Evolutionary conservation across 2,888 invertebrate genomes (phyloP).

Genomic region (Apamea anceps): DNA sequence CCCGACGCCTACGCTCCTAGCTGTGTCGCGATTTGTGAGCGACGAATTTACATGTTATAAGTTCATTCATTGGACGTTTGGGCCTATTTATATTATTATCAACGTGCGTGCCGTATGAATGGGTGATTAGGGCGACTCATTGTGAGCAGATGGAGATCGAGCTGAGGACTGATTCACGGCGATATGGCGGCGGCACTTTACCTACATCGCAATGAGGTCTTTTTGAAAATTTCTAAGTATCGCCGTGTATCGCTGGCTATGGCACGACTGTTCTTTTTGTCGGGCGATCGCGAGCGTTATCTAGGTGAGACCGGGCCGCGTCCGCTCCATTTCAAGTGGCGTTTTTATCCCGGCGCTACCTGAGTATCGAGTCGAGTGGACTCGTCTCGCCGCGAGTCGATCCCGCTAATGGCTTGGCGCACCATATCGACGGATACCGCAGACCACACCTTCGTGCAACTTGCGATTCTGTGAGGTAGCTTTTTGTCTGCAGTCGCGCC

Average conservation of each 20-base stretch:
- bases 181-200: constrained; percentile 67
- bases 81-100: constrained; percentile 87
- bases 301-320: constrained; percentile 85
- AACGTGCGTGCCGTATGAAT: constrained; percentile 85
- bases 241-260: constrained; percentile 64
- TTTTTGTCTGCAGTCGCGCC: constrained; percentile 64
- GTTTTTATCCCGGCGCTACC: constrained; percentile 89
- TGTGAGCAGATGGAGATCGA: constrained; percentile 70
- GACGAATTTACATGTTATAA: constrained; percentile 89
- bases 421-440: constrained; percentile 67
- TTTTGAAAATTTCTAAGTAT: constrained; percentile 67
- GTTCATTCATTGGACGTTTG: constrained; percentile 87
- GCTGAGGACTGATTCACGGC: constrained; percentile 75
- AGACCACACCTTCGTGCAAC: constrained; percentile 74
- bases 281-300: constrained; percentile 78
- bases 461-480: constrained; percentile 69
- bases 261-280: constrained; percentile 72
- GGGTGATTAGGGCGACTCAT: constrained; percentile 82
- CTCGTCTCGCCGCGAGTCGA: constrained; percentile 74
- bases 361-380: constrained; percentile 76
- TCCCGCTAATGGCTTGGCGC: constrained; percentile 78
- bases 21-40: constrained; percentile 89
- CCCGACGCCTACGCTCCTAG: constrained; percentile 86
- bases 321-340: constrained; percentile 87
- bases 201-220: constrained; percentile 60